These are phyloP conservation scores for Micromys minutus DNA, from an alignment of 2,113 vertebrate species.

Conservation along the genomic window DNA sequence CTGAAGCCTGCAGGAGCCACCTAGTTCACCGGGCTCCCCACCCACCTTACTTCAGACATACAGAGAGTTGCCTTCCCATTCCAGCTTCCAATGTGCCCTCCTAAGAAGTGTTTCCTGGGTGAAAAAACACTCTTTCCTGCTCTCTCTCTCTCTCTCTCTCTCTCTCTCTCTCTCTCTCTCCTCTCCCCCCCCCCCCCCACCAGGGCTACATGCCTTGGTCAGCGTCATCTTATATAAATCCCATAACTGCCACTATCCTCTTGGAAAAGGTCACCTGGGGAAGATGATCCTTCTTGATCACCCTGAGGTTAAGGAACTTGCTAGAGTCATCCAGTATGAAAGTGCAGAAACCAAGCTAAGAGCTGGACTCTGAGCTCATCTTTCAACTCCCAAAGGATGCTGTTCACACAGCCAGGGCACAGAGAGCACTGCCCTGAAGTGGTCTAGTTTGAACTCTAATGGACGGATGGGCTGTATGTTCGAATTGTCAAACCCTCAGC, in stretches of 20 bases:
- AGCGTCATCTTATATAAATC: not conserved
- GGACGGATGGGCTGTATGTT: not conserved
- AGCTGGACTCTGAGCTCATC: not conserved
- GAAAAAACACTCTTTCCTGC: rapidly evolving
- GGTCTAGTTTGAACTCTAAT: not conserved
- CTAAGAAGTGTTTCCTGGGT: not conserved
- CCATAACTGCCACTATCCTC: not conserved
- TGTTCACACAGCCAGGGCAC: rapidly evolving
- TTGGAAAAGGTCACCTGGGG: not conserved
- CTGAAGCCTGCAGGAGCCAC: not conserved
- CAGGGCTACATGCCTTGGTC: not conserved
- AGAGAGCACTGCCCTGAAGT: not conserved
- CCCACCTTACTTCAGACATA: not conserved
- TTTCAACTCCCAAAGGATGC: too few species aligned
- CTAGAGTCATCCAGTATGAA: not conserved
- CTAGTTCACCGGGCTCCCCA: not conserved
- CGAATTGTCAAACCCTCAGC: not conserved
- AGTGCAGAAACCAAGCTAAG: not conserved
- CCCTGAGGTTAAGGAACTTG: not conserved
- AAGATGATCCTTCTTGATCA: not conserved
- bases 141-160: too few species aligned
- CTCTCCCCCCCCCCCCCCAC: too few species aligned
- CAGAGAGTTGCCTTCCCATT: not conserved
- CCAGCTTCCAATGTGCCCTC: not conserved
- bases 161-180: too few species aligned